These are phyloP conservation scores for Trachelus iudaicus DNA, from an alignment of 2,888 invertebrate genomes.

Conservation along the genomic window DNA sequence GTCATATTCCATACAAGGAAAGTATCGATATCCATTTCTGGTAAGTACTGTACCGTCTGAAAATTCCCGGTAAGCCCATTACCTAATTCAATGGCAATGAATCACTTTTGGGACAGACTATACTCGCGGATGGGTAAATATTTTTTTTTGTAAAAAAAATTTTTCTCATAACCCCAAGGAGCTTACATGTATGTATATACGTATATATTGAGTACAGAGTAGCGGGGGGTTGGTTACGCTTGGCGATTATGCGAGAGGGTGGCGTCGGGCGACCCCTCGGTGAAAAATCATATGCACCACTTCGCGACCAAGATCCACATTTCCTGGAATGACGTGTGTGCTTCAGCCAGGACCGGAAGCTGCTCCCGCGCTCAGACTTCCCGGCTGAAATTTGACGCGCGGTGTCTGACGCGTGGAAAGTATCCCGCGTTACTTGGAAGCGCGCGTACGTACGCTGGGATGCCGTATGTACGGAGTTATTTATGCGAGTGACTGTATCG, in stretches of 20 bases:
- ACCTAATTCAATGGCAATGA: neutral
- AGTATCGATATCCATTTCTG: neutral
- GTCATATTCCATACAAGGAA: neutral
- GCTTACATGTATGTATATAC: neutral
- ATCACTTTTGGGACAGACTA: neutral
- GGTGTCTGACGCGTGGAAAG: neutral
- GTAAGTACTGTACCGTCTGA: neutral
- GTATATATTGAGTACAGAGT: neutral
- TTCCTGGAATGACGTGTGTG: constrained; percentile 40
- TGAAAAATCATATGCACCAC: constrained; percentile 52
- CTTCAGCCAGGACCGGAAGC: constrained; percentile 30
- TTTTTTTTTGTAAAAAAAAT: neutral
- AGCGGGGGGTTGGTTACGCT: neutral
- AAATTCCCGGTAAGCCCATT: neutral
- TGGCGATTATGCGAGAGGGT: neutral
- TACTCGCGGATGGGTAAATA: neutral
- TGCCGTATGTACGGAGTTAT: neutral
- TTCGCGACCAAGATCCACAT: constrained; percentile 51
- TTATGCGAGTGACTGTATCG: neutral
- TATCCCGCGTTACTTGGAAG: neutral
- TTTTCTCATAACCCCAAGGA: neutral
- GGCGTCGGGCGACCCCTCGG: neutral
- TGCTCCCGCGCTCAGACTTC: neutral
- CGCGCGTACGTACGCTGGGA: neutral
- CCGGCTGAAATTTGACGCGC: neutral